phyloP scores from a whole-genome alignment of 2,113 vertebrate genomes.

The Neotragus moschatus region DNA sequence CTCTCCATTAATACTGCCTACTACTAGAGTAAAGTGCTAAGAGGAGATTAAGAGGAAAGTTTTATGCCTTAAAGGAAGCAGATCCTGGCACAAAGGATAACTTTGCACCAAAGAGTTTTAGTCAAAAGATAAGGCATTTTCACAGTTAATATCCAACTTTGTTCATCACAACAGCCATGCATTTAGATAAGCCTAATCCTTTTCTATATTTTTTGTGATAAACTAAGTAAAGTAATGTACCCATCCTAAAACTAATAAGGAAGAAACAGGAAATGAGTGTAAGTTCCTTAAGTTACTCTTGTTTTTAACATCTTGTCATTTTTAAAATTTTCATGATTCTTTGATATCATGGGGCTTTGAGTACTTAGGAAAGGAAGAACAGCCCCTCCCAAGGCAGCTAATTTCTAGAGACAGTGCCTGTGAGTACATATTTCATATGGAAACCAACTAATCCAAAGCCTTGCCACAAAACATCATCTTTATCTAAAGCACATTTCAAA shows the following conservation, averaged over 20 bases:
- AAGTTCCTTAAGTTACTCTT: background rate
- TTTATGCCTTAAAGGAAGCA: background rate
- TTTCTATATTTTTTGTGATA: background rate
- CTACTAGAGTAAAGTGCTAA: background rate
- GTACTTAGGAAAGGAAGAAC: background rate
- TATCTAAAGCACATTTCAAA: background rate
- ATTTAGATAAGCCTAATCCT: background rate
- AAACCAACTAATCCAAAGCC: background rate
- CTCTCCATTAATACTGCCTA: background rate
- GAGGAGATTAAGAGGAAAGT: background rate
- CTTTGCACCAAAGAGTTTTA: background rate
- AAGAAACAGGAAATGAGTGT: background rate
- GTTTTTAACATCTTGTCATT: background rate
- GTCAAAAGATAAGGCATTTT: background rate
- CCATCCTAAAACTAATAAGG: background rate
- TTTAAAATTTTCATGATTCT: background rate
- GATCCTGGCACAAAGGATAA: background rate
- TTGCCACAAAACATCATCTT: background rate
- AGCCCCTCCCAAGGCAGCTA: background rate
- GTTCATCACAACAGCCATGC: background rate
- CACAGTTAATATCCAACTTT: background rate
- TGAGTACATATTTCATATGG: background rate
- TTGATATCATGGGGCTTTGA: background rate
- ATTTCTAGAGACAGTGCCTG: background rate
- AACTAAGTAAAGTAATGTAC: background rate